Base-by-base conservation (phyloP, 2,113 vertebrate genomes). In the Equus quagga region DNA sequence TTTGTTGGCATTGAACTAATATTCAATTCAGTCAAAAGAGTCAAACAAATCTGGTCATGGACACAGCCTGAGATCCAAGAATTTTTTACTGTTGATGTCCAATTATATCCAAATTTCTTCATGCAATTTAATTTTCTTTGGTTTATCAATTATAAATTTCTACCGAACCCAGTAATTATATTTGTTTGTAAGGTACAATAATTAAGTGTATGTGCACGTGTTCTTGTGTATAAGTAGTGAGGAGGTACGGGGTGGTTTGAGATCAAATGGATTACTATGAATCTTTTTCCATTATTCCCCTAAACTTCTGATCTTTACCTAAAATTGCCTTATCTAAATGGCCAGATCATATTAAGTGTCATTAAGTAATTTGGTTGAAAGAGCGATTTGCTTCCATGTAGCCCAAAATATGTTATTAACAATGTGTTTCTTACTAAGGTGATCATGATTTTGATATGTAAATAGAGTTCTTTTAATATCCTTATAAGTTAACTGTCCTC, bases 341-440 rank as follows among this genome's bases (percentile, higher is more conserved):
- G n/a, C 19, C 36, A 84, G 49, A 76, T 94, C 33, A 86, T 83
- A 72, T 14, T 60, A 58, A 90, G 28, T 13, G 54, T 79, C 76
- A 78, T 91, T 85, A 85, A 97, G 92, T 76, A 81, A 84, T 88
- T 91, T 26, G 56, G 10, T 85, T n/a, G 90, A 67, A 65, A 79
- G 1, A 62, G 24, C 82, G 3, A 73, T 86, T 91, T 78, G 17
- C 13, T 96, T 54, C 17, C 44, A 72, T 64, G 23, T 21, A 60
- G 44, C 13, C 13, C 75, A 85, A 93, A 82, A 73, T 76, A 46
- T n/a, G 56, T 87, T 41, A 69, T 24, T 62, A n/a, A 69, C 46
- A 41, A 28, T 72, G n/a, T 76, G 60, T 19, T 73, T 56, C 89
- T 84, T 81, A 81, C 51, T 85, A 82, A 85, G 72, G 23, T 69